A percentile compares a stretch with the other conserved stretches of the same genome.
Conservation (phyloP, 2,113 vertebrate genomes). For the cattle (Bos taurus) region ARS-UCD2.0 NC_037328.1:60259501-60260000, state of each 20-base stretch:
- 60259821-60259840: not conserved
- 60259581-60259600: not conserved
- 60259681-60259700: not conserved
- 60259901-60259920: not conserved
- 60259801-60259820: not conserved
- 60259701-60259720: not conserved
- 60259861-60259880: not conserved
- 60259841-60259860: not conserved
- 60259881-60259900: not conserved
- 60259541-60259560: not conserved
- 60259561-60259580: not conserved
- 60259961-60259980: not conserved
- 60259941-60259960: not conserved
- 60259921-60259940: not conserved
- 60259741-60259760: not conserved
- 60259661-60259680: not conserved
- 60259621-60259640: not conserved
- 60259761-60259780: not conserved
- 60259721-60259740: not conserved
- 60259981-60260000: not conserved
- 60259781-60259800: not conserved
- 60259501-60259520: not conserved
- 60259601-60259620: constrained; percentile 11
- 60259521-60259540: not conserved
- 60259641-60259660: not conserved